Percentiles rank a stretch among this genome's conserved stretches.
Evolutionary conservation across 2,888 invertebrate genomes (phyloP).

Genomic region (Cephus pulcher): DNA sequence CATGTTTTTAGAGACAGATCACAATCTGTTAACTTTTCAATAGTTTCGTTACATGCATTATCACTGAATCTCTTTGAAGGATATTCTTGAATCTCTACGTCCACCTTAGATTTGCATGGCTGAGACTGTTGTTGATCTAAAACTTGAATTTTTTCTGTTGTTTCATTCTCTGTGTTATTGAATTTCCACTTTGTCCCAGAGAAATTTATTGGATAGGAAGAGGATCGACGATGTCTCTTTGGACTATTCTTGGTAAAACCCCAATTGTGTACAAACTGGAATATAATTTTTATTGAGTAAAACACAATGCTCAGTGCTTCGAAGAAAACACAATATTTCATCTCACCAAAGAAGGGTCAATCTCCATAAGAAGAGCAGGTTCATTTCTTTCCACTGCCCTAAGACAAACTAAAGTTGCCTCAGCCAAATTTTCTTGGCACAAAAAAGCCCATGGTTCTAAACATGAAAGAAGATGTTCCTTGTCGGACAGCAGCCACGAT

Average conservation of each 20-base stretch:
- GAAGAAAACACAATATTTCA: background rate
- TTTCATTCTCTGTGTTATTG: constrained; percentile 4
- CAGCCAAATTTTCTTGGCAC: constrained; percentile 71
- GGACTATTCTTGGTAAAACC: constrained; percentile 53
- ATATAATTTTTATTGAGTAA: background rate
- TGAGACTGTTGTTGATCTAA: background rate
- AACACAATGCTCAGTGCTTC: background rate
- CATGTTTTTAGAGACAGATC: constrained; percentile 45
- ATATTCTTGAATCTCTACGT: constrained; percentile 21
- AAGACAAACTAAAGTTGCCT: constrained; percentile 73
- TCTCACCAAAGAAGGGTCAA: constrained; percentile 70
- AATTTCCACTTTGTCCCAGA: constrained; percentile 25
- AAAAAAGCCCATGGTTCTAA: constrained; percentile 72
- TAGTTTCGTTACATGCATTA: background rate
- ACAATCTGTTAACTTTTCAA: constrained; percentile 22
- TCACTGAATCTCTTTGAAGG: constrained; percentile 10
- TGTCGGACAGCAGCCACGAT: constrained; percentile 73
- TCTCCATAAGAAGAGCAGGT: constrained; percentile 72
- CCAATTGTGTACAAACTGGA: constrained; percentile 57
- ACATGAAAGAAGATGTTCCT: constrained; percentile 71
- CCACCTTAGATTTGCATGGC: constrained; percentile 10
- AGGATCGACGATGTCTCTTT: constrained; percentile 59
- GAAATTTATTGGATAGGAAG: constrained; percentile 61
- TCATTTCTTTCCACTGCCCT: constrained; percentile 75
- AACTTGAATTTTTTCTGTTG: background rate